Evolutionary conservation across 2,888 invertebrate species (phyloP).

Genomic region (Pseudococcus viburni): DNA sequence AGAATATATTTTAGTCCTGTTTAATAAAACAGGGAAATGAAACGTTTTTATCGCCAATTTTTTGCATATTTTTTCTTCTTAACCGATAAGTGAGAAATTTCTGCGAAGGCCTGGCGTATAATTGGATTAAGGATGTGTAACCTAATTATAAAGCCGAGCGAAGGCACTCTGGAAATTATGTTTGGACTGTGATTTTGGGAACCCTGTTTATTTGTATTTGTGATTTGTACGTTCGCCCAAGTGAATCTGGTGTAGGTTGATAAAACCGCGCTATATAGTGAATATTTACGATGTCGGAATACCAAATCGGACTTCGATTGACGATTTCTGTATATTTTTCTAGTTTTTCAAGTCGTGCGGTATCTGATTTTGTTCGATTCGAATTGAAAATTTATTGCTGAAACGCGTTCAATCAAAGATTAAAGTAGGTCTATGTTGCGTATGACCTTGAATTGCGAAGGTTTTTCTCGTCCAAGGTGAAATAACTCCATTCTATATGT

Average conservation of each 20-base stretch:
- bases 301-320: neutral
- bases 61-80: no score
- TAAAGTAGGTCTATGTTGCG: no score
- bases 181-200: neutral
- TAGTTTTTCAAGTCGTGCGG: neutral
- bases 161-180: neutral
- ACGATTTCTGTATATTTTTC: neutral
- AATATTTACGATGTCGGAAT: neutral
- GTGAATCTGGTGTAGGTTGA: neutral
- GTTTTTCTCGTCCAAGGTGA: no score
- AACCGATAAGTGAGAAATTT: no score
- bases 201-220: constrained; percentile 2
- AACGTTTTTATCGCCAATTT: no score
- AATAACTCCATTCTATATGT: no score
- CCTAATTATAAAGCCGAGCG: neutral
- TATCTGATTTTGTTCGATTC: neutral
- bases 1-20: neutral
- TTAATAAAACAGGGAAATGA: neutral
- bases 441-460: no score
- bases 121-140: neutral
- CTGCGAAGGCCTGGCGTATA: no score
- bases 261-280: neutral
- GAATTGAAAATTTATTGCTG: neutral
- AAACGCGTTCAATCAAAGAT: neutral
- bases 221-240: neutral